phyloP scores from a whole-genome alignment of 2,888 invertebrate genomes.

The Geotrupes spiniger region DNA sequence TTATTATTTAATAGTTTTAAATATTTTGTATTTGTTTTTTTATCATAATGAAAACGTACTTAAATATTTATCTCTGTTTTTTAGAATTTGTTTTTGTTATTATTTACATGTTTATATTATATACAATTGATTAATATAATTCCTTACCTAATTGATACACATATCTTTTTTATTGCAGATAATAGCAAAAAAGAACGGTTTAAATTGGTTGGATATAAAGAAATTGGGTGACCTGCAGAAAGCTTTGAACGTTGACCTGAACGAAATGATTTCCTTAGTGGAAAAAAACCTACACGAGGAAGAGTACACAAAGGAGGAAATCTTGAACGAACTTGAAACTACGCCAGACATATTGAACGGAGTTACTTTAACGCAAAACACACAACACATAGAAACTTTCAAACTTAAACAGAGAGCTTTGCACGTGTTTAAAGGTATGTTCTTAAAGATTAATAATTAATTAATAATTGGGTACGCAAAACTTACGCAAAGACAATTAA shows the following conservation, averaged over 20 bases:
- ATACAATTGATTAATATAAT: no score
- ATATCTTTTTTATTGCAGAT: constrained; percentile 50
- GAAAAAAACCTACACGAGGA: constrained; percentile 60
- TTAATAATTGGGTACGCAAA: no score
- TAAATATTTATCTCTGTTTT: no score
- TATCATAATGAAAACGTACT: no score
- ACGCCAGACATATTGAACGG: constrained; percentile 62
- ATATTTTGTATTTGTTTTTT: no score
- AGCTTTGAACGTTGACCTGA: constrained; percentile 59
- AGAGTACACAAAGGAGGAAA: constrained; percentile 67
- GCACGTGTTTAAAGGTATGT: constrained; percentile 80
- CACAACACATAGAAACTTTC: constrained; percentile 62
- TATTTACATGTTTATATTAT: no score
- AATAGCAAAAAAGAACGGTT: constrained; percentile 60
- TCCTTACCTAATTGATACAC: background rate
- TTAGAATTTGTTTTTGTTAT: no score
- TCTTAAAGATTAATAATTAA: no score
- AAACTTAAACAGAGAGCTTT: constrained; percentile 81
- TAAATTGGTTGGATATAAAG: constrained; percentile 64
- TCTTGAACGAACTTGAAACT: constrained; percentile 60
- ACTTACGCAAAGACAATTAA: no score
- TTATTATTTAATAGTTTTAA: no score
- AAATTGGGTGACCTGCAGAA: constrained; percentile 75
- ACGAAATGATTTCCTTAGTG: constrained; percentile 70
- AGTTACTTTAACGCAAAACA: constrained; percentile 64